Conservation (phyloP, 2,888 invertebrate genomes). For the Hyles lineata region DNA sequence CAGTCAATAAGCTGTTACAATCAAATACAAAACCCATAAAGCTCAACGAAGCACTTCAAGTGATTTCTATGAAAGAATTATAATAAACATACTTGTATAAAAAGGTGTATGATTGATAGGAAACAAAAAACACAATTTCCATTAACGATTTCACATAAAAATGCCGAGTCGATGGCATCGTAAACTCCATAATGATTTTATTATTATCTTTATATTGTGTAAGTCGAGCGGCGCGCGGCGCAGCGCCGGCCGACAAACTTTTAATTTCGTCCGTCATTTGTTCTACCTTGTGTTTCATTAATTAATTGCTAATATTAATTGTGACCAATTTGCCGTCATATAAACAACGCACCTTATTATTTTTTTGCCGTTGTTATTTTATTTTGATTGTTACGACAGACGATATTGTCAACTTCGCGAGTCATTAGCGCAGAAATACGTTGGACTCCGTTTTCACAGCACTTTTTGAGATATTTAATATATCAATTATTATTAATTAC, state of each 20-base stretch:
- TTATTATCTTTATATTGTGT: conserved; percentile 23
- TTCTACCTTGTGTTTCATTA: conserved; percentile 5
- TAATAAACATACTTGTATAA: conserved; percentile 20
- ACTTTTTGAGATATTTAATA: too few species aligned
- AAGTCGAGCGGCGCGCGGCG: not conserved
- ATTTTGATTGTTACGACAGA: not conserved
- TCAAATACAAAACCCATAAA: not conserved
- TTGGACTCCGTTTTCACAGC: too few species aligned
- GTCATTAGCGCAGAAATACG: not conserved
- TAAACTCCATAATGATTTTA: conserved; percentile 24
- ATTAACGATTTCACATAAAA: conserved; percentile 27
- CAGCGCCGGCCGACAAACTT: not conserved
- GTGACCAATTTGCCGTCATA: not conserved
- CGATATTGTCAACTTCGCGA: not conserved
- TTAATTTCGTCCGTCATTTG: not conserved
- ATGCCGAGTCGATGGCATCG: conserved; percentile 23
- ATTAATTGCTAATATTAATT: conserved; percentile 23
- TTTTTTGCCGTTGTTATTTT: not conserved
- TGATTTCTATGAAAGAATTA: conserved; percentile 9
- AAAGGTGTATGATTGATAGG: conserved; percentile 20
- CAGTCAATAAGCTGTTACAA: not conserved
- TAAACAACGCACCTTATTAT: not conserved
- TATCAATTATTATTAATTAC: too few species aligned
- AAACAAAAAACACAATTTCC: conserved; percentile 21
- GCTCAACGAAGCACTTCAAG: not conserved